Evolutionary conservation across 2,888 invertebrate species (phyloP).

Genomic region (Eubasilissa splendida): DNA sequence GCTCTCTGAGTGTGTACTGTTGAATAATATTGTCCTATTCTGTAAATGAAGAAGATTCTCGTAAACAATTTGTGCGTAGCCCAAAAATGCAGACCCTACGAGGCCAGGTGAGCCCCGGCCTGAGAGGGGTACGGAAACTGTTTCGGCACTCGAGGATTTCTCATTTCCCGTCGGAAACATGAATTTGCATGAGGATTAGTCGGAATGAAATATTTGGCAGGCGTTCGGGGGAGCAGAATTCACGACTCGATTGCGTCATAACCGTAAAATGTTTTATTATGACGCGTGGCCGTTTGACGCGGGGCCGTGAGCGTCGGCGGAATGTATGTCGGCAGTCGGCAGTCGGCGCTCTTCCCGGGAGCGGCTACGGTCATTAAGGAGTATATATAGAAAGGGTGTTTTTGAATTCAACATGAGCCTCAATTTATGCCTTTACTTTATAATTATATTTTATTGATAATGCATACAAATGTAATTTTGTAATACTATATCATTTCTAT

Average conservation of each 20-base stretch:
- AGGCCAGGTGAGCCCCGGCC: constrained; percentile 2
- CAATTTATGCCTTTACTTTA: not conserved
- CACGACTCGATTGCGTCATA: constrained; percentile 17
- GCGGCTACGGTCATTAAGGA: not conserved
- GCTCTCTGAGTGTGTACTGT: not conserved
- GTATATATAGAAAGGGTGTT: not conserved
- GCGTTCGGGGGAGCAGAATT: constrained; percentile 17
- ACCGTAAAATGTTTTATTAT: constrained; percentile 47
- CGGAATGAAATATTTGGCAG: constrained; percentile 37
- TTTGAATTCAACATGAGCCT: constrained; percentile 1
- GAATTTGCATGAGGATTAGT: constrained; percentile 59
- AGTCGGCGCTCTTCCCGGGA: not conserved
- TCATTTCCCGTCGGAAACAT: constrained; percentile 58
- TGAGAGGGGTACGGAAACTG: constrained; percentile 31
- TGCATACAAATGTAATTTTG: too few relatives aligned
- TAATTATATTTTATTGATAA: too few relatives aligned
- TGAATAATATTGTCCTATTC: too few relatives aligned
- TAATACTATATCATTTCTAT: too few relatives aligned
- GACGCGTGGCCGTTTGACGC: constrained; percentile 24
- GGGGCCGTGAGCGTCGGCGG: not conserved
- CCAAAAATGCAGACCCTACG: too few relatives aligned
- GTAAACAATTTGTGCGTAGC: too few relatives aligned
- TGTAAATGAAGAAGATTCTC: too few relatives aligned
- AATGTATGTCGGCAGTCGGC: not conserved
- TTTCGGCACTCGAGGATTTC: constrained; percentile 52